A percentile compares a stretch with the other conserved stretches of the same genome.
These are phyloP conservation scores for Gasterosteus nipponicus DNA, from an alignment of 2,113 vertebrate species.

Conservation along the genomic window DNA sequence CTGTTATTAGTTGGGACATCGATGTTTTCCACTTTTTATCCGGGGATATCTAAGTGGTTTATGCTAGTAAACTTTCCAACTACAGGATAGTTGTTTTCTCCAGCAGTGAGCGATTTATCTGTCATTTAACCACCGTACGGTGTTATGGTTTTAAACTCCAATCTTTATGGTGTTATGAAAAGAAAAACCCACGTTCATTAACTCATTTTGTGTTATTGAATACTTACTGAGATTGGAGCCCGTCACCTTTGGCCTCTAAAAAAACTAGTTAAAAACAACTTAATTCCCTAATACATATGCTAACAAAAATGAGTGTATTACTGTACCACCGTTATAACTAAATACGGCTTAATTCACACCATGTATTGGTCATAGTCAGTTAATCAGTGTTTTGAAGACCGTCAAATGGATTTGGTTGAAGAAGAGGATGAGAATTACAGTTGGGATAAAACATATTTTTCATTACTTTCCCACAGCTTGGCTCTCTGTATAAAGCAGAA, in stretches of 20 bases:
- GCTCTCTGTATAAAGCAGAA: slow-evolving; percentile 68
- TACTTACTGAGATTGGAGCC: neutral
- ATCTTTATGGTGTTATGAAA: neutral
- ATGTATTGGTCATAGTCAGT: neutral
- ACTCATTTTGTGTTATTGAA: too few species aligned
- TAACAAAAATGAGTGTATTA: too few species aligned
- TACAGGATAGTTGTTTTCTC: neutral
- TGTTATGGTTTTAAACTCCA: neutral
- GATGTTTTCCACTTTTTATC: neutral
- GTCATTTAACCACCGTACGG: neutral
- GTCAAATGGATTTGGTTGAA: too few species aligned
- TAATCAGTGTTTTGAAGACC: too few species aligned
- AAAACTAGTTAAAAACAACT: too few species aligned
- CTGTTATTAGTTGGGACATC: neutral
- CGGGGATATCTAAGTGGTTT: neutral
- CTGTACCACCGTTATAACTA: neutral
- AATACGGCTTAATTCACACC: neutral
- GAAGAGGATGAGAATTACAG: neutral
- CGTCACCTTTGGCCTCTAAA: neutral
- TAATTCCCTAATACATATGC: neutral
- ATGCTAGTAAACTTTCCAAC: neutral
- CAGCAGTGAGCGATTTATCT: neutral
- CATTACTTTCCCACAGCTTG: slow-evolving; percentile 9
- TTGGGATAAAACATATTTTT: neutral
- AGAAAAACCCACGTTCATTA: neutral